Evolutionary conservation across 2,888 invertebrate species (phyloP).

Genomic region (Hoplodrina blanda): DNA sequence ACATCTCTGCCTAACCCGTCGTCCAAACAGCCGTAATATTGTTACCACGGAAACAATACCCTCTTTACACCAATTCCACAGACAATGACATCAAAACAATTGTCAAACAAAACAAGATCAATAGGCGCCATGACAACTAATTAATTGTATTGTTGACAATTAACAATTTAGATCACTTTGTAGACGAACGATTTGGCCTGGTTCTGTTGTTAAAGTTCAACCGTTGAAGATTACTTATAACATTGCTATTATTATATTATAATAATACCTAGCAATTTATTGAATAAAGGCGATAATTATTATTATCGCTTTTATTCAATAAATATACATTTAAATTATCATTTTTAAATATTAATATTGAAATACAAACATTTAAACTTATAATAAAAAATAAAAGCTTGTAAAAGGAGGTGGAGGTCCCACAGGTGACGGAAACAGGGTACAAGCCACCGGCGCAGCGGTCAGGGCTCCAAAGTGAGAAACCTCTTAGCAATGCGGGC

Average conservation of each 20-base stretch:
- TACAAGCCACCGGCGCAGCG: no score
- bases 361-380: no score
- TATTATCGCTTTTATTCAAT: no score
- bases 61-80: background rate
- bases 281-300: no score
- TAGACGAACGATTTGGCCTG: background rate
- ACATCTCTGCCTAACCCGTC: background rate
- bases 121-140: conserved; percentile 28
- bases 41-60: conserved; percentile 10
- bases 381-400: no score
- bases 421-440: no score
- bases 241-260: background rate
- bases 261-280: no score
- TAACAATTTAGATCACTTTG: conserved; percentile 33
- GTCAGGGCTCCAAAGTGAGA: no score
- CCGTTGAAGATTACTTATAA: conserved; percentile 1
- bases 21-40: background rate
- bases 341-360: no score
- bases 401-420: no score
- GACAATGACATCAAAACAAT: conserved; percentile 42
- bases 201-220: background rate
- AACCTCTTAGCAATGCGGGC: no score
- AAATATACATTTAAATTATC: no score
- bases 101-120: conserved; percentile 33
- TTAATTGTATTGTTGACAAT: conserved; percentile 50